phyloP scores from a whole-genome alignment of 2,888 invertebrate genomes.

The Galerucella calmariensis region DNA sequence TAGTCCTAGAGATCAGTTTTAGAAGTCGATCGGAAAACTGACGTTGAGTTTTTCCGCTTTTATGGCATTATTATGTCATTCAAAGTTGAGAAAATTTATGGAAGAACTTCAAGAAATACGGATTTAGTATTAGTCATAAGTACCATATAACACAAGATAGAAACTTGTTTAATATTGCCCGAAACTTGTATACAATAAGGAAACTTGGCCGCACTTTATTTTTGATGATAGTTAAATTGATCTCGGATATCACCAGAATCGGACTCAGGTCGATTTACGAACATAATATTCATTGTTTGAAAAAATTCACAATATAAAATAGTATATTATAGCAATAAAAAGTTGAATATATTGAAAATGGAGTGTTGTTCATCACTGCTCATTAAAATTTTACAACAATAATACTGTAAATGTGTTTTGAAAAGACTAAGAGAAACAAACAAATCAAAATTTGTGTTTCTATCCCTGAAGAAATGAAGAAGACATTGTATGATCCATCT shows the following conservation, averaged over 20 bases:
- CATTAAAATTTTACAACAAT: no score
- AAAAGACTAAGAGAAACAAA: no score
- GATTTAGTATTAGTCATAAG: slow-evolving; percentile 22
- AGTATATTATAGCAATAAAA: no score
- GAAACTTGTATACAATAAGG: slow-evolving; percentile 29
- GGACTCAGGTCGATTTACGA: not conserved
- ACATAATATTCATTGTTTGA: not conserved
- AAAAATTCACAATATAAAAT: not conserved
- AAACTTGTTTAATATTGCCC: slow-evolving; percentile 39
- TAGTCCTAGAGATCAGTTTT: not conserved
- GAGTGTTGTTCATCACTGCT: no score
- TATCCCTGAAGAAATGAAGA: no score
- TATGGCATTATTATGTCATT: not conserved
- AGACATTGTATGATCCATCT: no score
- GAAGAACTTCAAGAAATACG: slow-evolving; percentile 24
- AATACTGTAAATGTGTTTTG: no score
- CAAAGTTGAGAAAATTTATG: slow-evolving; percentile 20
- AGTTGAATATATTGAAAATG: no score
- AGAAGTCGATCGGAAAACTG: not conserved
- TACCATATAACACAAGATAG: slow-evolving; percentile 34
- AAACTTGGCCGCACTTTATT: slow-evolving; percentile 36
- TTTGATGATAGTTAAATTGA: slow-evolving; percentile 39
- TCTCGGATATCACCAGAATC: slow-evolving; percentile 28
- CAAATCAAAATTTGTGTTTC: no score
- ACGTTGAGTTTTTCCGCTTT: not conserved